Base-by-base conservation (phyloP, 2,113 vertebrate genomes). In the Romanogobio albipinnatus region DNA sequence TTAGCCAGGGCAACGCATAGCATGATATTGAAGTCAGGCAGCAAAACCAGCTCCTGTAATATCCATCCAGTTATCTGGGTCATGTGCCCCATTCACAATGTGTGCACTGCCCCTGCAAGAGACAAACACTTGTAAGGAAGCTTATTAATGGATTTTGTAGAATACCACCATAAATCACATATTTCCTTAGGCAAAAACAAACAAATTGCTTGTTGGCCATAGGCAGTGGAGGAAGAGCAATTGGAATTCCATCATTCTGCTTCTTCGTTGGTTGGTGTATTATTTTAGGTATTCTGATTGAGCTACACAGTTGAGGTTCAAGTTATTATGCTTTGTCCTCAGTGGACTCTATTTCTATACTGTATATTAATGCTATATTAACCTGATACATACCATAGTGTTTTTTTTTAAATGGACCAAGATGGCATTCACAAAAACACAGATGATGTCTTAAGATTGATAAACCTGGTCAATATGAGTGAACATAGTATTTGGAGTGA, bases 201-300 rank as follows among this genome's bases (percentile, higher is more conserved):
- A 80, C 78, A 71, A 49, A 85, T 85, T 85, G 76, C 66, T 71
- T 71, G 24, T 29, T 61, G 49, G 7, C 66, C 19, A 70, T 9
- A 71, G 64, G 62, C 39, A 45, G 22, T 70, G 47, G 53, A 43
- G 39, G 49, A 80, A 19, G 62, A 62, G 49, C 66, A 71, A 59
- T 53, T 61, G 76, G 66, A 80, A 59, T 85, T 68, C n/a, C 36
- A 79, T 74, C 45, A 74, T 74, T 47, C 39, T 78, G 51, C 24
- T 22, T n/a, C 9, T 68, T 49, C 3, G 19, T 62, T 62, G 77
- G 59, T 73, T 33, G 39, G 62, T 56, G 68, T 47, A 61, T 81
- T 85, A 61, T 85, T 49, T 71, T 8, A 58, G 62, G 3, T 19
- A 26, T 26, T 17, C 9, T 56, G 3, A 15, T 49, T 58, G 59